Base-by-base conservation (phyloP, 2,888 invertebrate species). In the Morpho deidamia region DNA sequence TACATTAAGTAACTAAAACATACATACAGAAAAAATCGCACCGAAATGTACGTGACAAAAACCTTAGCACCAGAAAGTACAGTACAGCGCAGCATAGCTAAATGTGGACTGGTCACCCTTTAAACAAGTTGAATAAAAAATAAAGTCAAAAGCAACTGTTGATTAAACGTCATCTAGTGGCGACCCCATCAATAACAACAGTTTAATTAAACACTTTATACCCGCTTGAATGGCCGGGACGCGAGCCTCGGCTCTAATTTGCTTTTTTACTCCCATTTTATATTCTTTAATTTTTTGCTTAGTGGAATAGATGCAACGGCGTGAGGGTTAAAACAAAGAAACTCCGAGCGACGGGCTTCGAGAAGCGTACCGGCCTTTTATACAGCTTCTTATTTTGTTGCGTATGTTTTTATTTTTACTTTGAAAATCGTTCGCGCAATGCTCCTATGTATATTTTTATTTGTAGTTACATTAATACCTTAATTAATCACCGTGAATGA, bases 161-260 rank as follows among this genome's bases (percentile, higher is more conserved):
- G 84, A 87, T 87, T 83, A 84, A 88, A 78, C 82, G 84, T 86
- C 86, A 86, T 87, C 84, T 85, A 81, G 82, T 77, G 84, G 83
- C 74, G 76, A 74, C 81, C 81, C 82, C 85, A 88, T 87, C 86
- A 86, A 86, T 86, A 88, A 86, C 83, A 83, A 85, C 83, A 78
- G 78, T 87, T 87, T 88, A 86, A 88, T 88, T 83, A 86, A 86
- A 86, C 81, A 84, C 76, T 88, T 87, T 85, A 86, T 84, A 81
- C 77, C 74, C 78, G 76, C 77, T 74, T 74, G 74, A 83, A 84
- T 81, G 75, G 75, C 71, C 65, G 69, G 72, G 73, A 75, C 74
- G 74, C 77, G 72, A 73, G 76, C 73, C 77, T 73, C 67, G 67
- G 74, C 67, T 68, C 82, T 83, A 81, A 83, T 81, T 84, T 79